phyloP scores from a whole-genome alignment of 2,888 invertebrate species.

The Dinocampus coccinellae region DNA sequence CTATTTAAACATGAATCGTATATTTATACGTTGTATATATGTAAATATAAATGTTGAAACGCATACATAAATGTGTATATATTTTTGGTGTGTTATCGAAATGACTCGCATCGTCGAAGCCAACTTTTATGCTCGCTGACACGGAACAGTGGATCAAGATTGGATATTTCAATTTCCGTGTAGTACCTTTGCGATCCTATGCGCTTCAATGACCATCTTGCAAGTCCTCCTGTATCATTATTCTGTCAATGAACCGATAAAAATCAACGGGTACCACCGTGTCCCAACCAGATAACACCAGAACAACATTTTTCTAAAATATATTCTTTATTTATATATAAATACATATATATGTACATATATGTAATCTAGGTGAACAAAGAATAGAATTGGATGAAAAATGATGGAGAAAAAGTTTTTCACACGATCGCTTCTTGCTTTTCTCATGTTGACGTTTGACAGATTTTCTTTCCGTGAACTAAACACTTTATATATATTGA shows the following conservation, averaged over 20 bases:
- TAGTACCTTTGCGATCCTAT: constrained; percentile 34
- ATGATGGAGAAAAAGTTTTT: constrained; percentile 9
- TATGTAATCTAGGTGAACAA: background rate
- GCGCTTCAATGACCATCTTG: constrained; percentile 36
- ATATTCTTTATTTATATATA: no score
- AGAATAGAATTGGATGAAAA: constrained; percentile 11
- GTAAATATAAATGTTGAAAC: background rate
- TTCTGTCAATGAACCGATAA: constrained; percentile 12
- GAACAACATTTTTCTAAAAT: background rate
- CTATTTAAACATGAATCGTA: constrained; percentile 29
- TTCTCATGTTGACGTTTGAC: constrained; percentile 6
- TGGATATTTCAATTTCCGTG: constrained; percentile 47
- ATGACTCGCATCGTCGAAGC: constrained; percentile 31
- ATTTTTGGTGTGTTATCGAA: constrained; percentile 15
- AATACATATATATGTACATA: background rate
- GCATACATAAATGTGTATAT: background rate
- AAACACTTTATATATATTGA: background rate
- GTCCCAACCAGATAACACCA: background rate
- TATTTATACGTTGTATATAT: background rate
- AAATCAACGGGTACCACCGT: background rate
- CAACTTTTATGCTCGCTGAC: constrained; percentile 40
- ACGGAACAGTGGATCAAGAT: constrained; percentile 43
- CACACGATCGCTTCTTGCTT: constrained; percentile 17
- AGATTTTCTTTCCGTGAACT: background rate
- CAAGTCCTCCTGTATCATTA: constrained; percentile 7